Conservation (phyloP, 2,113 vertebrate genomes). For the Scalopus aquaticus region DNA sequence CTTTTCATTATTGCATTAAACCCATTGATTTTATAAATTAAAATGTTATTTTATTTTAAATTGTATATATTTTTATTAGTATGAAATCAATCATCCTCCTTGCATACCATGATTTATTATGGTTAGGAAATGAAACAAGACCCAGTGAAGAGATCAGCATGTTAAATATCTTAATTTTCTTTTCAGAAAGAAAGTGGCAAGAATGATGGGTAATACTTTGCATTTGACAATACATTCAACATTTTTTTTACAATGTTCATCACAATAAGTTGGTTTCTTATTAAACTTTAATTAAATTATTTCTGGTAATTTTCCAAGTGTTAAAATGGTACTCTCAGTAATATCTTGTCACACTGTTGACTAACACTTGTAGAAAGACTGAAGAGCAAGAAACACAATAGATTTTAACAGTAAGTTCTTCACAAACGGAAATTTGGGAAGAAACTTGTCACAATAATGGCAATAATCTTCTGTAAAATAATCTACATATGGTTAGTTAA, state of each 20-base stretch:
- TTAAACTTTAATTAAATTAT: not conserved
- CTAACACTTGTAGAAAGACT: not conserved
- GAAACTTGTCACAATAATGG: constrained; percentile 25
- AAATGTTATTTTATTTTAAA: not conserved
- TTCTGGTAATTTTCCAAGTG: not conserved
- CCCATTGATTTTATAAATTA: not conserved
- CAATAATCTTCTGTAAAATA: constrained; percentile 33
- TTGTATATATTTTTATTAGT: not conserved
- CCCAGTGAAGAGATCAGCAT: not conserved
- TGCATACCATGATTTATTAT: not conserved
- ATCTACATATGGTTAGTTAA: constrained; percentile 6
- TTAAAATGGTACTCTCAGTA: not conserved
- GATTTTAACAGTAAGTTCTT: constrained; percentile 33
- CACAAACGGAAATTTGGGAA: not conserved
- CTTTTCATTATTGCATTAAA: not conserved
- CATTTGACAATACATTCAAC: not conserved
- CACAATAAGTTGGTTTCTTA: not conserved
- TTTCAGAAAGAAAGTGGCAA: not conserved
- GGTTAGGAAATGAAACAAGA: not conserved
- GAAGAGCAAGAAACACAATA: not conserved
- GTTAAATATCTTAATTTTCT: not conserved
- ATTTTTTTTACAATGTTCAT: not conserved
- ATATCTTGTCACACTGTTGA: not conserved
- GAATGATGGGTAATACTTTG: not conserved
- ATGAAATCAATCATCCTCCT: not conserved